Conservation (phyloP, 1,140 invertebrate genomes). For the Zaprionus ornatus region DNA sequence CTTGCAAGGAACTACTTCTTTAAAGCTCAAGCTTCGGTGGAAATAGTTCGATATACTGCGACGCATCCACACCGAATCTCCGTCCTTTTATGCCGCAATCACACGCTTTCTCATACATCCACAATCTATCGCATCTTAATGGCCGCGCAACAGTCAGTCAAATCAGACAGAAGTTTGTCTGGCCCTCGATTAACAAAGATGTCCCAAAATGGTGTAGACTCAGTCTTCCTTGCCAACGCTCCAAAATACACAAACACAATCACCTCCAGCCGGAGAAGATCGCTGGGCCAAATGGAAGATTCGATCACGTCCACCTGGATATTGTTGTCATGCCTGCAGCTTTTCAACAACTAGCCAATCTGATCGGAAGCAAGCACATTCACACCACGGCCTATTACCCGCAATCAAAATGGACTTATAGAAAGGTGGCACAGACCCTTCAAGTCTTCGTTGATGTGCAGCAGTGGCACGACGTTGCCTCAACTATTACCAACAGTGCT, state of each 20-base stretch:
- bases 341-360: constrained; percentile 31
- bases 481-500: neutral
- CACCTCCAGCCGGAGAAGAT: no score
- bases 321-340: constrained; percentile 42
- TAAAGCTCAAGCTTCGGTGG: no score
- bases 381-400: constrained; percentile 61
- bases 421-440: constrained; percentile 78
- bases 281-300: no score
- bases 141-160: constrained; percentile 2
- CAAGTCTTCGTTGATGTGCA: constrained; percentile 64
- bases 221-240: constrained; percentile 50
- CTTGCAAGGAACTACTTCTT: no score
- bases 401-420: constrained; percentile 69
- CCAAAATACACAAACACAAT: neutral
- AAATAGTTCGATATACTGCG: no score
- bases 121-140: neutral
- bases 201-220: constrained; percentile 23
- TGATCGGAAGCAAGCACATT: constrained; percentile 51
- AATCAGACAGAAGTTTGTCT: neutral
- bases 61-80: constrained; percentile 59
- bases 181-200: constrained; percentile 52
- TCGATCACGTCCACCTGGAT: constrained; percentile 53
- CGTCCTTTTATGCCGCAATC: constrained; percentile 63
- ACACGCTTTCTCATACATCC: constrained; percentile 40
- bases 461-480: neutral